phyloP scores from a whole-genome alignment of 2,113 vertebrate species.

The Mormoops blainvillei region DNA sequence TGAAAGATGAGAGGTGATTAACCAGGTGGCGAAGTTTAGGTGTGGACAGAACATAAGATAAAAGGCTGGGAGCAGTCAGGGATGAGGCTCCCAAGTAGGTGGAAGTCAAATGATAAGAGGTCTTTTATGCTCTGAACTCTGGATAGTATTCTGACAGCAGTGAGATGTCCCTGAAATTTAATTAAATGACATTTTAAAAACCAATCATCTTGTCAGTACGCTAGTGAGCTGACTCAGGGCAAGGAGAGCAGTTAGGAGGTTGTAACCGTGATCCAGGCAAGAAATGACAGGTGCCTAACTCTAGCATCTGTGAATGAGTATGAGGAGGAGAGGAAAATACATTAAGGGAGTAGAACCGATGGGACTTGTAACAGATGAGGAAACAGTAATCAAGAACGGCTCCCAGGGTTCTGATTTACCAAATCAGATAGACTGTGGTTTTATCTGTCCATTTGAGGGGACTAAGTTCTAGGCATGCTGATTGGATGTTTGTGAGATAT shows the following conservation, averaged over 20 bases:
- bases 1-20: not conserved
- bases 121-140: not conserved
- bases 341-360: not conserved
- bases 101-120: not conserved
- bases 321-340: not conserved
- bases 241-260: not conserved
- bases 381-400: not conserved
- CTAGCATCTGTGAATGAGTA: not conserved
- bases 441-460: not conserved
- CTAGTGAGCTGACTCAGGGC: not conserved
- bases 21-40: not conserved
- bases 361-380: not conserved
- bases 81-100: not conserved
- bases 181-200: not conserved
- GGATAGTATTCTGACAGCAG: not conserved
- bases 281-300: not conserved
- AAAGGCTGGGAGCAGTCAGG: not conserved
- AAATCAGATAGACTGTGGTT: not conserved
- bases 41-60: not conserved
- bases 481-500: not conserved
- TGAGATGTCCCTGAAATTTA: not conserved
- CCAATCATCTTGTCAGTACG: not conserved
- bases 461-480: not conserved
- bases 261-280: not conserved
- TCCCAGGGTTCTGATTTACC: not conserved